Conservation (phyloP, 2,888 invertebrate species). For the Nebria brevicollis region DNA sequence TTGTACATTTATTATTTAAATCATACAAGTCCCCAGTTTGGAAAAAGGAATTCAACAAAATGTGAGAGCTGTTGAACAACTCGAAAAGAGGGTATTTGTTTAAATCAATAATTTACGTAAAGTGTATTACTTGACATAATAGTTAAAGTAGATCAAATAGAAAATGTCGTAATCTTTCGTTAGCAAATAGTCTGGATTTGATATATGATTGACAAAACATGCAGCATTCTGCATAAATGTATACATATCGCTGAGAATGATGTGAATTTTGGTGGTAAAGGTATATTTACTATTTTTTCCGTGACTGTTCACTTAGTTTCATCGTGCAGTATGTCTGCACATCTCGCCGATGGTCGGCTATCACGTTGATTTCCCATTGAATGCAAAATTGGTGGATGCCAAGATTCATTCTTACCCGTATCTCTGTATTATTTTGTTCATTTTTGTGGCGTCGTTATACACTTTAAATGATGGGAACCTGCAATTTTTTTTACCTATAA, state of each 20-base stretch:
- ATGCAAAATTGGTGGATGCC: not conserved
- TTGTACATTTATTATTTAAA: no score
- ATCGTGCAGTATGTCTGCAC: not conserved
- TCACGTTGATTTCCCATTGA: not conserved
- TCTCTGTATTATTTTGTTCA: not conserved
- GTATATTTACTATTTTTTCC: conserved; percentile 1
- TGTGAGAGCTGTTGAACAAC: no score
- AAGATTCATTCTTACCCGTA: not conserved
- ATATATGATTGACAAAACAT: not conserved
- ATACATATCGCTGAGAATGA: not conserved
- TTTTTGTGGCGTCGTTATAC: not conserved
- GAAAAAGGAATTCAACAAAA: no score
- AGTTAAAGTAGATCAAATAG: not conserved
- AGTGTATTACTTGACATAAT: no score
- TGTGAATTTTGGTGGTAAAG: not conserved
- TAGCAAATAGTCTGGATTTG: not conserved
- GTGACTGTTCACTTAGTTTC: not conserved
- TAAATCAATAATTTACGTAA: no score
- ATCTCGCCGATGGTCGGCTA: not conserved
- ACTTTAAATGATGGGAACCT: not conserved
- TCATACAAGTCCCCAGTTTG: no score
- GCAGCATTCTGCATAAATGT: not conserved
- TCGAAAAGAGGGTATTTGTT: no score
- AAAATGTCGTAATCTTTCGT: conserved; percentile 7
- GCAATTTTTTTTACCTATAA: not conserved